These are phyloP conservation scores for Epinephelus cyanopodus DNA, from an alignment of 2,113 vertebrate genomes.

Conservation along the genomic window DNA sequence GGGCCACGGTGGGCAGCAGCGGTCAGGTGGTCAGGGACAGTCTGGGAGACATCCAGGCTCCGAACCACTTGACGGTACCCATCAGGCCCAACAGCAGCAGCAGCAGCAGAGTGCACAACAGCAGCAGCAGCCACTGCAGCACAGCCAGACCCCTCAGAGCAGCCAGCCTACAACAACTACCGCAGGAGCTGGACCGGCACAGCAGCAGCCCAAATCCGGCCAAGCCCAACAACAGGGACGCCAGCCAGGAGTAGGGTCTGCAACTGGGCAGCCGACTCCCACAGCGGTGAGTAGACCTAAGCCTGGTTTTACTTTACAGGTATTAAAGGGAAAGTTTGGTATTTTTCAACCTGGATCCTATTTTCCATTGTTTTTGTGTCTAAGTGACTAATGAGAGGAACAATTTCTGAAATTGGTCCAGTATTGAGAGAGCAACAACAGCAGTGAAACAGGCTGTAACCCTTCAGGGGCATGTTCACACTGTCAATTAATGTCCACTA, in stretches of 20 bases:
- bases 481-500: too few species aligned
- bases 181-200: constrained; percentile 63
- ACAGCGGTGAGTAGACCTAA: constrained; percentile 83
- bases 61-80: constrained; percentile 69
- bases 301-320: background rate
- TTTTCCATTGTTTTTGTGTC: too few species aligned
- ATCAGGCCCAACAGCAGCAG: constrained; percentile 67
- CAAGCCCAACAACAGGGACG: constrained; percentile 79
- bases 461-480: too few species aligned
- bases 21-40: constrained; percentile 70
- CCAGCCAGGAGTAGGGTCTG: constrained; percentile 74
- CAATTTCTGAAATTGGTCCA: too few species aligned
- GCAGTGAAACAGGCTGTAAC: too few species aligned
- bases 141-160: constrained; percentile 62
- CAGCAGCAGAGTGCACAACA: constrained; percentile 57
- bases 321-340: background rate
- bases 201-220: constrained; percentile 76
- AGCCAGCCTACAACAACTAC: constrained; percentile 66
- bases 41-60: constrained; percentile 73
- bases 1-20: constrained; percentile 73
- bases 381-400: too few species aligned
- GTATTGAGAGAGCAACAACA: too few species aligned
- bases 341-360: too few species aligned
- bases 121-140: constrained; percentile 62
- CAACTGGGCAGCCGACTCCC: constrained; percentile 77